Evolutionary conservation across 2,797 vertebrate genomes (phyloP).

Genomic region (Sebastes itinus): DNA sequence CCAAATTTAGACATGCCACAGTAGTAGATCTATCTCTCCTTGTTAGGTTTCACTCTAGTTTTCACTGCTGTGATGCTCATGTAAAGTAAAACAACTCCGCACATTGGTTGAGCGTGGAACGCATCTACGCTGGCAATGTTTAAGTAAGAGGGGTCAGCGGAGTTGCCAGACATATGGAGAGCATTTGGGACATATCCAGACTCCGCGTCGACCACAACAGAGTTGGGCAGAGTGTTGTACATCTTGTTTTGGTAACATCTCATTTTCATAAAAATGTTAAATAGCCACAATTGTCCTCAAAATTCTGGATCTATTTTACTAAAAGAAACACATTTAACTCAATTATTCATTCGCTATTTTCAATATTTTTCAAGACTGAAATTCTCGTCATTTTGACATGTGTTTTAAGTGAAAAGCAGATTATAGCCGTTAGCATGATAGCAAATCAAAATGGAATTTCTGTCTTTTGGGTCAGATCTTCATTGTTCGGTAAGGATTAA

Average conservation of each 20-base stretch:
- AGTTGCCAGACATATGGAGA: slow-evolving; percentile 77
- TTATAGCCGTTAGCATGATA: not conserved
- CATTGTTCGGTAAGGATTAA: not conserved
- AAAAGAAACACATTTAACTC: slow-evolving; percentile 36
- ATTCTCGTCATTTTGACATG: slow-evolving; percentile 6
- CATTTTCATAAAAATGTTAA: slow-evolving; percentile 61
- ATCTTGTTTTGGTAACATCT: slow-evolving; percentile 72
- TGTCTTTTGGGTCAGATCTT: slow-evolving; percentile 22
- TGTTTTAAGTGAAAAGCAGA: slow-evolving; percentile 8
- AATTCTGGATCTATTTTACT: slow-evolving; percentile 43
- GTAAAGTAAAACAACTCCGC: slow-evolving; percentile 43
- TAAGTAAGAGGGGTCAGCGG: slow-evolving; percentile 63
- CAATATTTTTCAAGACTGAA: slow-evolving; percentile 5
- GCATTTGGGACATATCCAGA: slow-evolving; percentile 70
- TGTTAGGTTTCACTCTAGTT: slow-evolving; percentile 35
- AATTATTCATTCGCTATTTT: slow-evolving; percentile 27
- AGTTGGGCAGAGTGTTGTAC: slow-evolving; percentile 59
- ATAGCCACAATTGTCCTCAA: slow-evolving; percentile 46
- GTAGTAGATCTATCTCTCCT: slow-evolving; percentile 16
- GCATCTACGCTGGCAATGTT: slow-evolving; percentile 46
- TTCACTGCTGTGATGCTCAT: slow-evolving; percentile 37
- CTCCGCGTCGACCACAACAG: slow-evolving; percentile 65
- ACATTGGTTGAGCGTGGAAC: slow-evolving; percentile 24
- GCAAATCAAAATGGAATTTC: slow-evolving; percentile 2
- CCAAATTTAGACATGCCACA: slow-evolving; percentile 30